phyloP scores from a whole-genome alignment of 2,888 invertebrate genomes.

The Xylocampa areola region DNA sequence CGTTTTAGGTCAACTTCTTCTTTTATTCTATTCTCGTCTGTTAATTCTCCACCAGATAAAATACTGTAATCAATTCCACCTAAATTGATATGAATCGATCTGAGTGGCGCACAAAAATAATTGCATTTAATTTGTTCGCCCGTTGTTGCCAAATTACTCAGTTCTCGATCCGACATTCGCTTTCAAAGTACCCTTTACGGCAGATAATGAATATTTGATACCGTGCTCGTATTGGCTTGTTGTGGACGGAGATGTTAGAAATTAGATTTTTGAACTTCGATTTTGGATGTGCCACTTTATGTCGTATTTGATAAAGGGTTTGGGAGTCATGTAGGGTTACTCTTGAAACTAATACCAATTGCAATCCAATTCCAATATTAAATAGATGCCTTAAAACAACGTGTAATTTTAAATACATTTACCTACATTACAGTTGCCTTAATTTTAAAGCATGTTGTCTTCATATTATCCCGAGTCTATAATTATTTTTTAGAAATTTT shows the following conservation, averaged over 20 bases:
- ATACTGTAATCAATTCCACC: conserved; percentile 30
- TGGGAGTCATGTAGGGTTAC: neutral
- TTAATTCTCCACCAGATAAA: conserved; percentile 16
- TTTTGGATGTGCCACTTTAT: conserved; percentile 49
- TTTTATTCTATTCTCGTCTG: no score
- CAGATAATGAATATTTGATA: conserved; percentile 87
- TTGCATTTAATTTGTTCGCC: conserved; percentile 68
- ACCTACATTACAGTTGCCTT: no score
- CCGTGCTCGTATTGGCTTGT: conserved; percentile 76
- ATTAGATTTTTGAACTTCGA: conserved; percentile 7
- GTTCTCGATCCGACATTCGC: conserved; percentile 60
- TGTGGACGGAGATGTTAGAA: conserved; percentile 47
- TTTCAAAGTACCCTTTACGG: conserved; percentile 71
- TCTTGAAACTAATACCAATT: no score
- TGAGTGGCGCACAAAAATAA: conserved; percentile 52
- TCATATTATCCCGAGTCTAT: no score
- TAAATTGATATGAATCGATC: conserved; percentile 46
- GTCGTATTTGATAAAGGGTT: neutral
- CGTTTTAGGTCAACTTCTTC: no score
- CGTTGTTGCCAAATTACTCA: conserved; percentile 75
- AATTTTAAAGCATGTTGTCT: no score
- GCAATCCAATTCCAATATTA: no score
- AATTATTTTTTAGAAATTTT: no score
- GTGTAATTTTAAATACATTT: no score
- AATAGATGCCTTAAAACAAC: no score